Evolutionary conservation across 2,113 vertebrate genomes (phyloP), one percentile per base, ranked within the genome.

Genomic region (Phalacrocorax brasilianus): DNA sequence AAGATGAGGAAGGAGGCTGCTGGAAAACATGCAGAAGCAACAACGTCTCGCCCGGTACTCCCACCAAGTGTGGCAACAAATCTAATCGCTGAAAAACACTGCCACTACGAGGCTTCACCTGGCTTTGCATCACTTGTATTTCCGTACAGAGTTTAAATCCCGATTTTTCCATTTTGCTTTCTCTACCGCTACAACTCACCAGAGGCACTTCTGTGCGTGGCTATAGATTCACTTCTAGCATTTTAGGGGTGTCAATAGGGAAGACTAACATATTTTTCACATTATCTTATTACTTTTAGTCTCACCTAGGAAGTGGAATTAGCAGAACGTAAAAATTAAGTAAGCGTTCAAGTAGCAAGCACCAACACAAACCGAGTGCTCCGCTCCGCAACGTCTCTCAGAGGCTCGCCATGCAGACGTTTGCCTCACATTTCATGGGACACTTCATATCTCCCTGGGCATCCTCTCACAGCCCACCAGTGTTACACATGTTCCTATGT

Each of bases 401-500:
- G 44, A 14, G 14, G 19, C 55, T 26, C 1, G 1, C 17, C 0
- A 2, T 3, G 33, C 77, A 16, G 35, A 7, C 1, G 1, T 2
- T 2, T 20, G 24, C 27, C 77, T 7, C 3, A 1, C 12, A 0
- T 4, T 4, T 16, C 27, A 11, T 2, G 0, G 61, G 4, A 19
- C 6, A 8, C 44, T 45, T 45, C 44, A 45, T 45, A 10, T 7
- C 24, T 9, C 35, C 61, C 47, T 2, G 1, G 15, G 33, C 35
- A 28, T 2, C 26, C 20, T 6, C n/a, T 4, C 3, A 5, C 35
- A 56, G 58, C 30, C 44, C 63, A 14, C 50, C 44, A 72, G 53
- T 7, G 3, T 3, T 0, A 19, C 5, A 21, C 62, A 9, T 0
- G 2, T 6, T 32, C 53, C 76, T 12, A 0, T 0, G 1, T 0